Evolutionary conservation across 1,140 invertebrate genomes (phyloP), one percentile per base, ranked within the genome.

Genomic region (Neodiprion pinetum): DNA sequence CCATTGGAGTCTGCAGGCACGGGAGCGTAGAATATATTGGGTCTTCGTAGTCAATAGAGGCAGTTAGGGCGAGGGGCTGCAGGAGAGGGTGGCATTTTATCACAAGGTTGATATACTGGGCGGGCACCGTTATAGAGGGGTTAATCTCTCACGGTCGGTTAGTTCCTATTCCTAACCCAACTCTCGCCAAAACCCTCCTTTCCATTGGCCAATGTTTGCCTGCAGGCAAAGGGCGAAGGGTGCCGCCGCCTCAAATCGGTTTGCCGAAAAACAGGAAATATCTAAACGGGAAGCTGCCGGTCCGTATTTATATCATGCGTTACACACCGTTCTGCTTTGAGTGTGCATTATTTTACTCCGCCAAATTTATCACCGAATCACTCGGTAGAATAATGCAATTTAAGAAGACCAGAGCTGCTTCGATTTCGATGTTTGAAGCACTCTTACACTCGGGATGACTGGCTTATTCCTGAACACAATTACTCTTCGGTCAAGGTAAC

Each of bases 121-220:
- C 86, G 85, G 83, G 80, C 82, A 80, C 82, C 84, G 84, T 87
- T 87, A 61, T 61, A 86, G 85, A 87, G 85, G 87, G 86, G 85
- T 88, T 88, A 88, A 89, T 89, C 88, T 89, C 88, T 89, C 82
- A 88, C 86, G 86, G 84, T 88, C 86, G 86, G 88, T 88, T 89
- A 87, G 80, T 84, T 88, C 84, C 84, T 86, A 87, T 87, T 88
- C 81, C 85, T 87, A 88, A 87, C 85, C 84, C 86, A 83, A 79
- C 80, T 71, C 48, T 49, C 70, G 21, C 53, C 53, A 17, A 53
- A 61, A 17, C 53, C 53, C 53, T 61, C 11, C 70, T 21, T 21
- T 23, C 68, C 68, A 69, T 23, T 28, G 47, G 68, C 53, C 53
- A 61, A 61, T 9, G 53, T 61, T 61, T 61, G 68, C 68, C 9